Base-by-base conservation (phyloP, 1,140 invertebrate species). In the Microplitis mediator region DNA sequence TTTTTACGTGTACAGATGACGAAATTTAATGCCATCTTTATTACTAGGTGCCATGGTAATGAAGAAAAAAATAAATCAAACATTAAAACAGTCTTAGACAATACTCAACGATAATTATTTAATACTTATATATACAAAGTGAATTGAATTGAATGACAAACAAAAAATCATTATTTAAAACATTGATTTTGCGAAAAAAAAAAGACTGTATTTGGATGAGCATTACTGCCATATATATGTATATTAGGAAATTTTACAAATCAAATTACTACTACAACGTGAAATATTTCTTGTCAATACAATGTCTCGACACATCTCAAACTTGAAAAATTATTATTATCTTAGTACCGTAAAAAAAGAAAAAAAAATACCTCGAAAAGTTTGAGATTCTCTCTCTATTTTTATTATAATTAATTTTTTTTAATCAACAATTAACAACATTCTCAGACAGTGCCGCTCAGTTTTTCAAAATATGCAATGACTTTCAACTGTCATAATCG, bases 31-130 rank as follows among this genome's bases (percentile, higher is more conserved):
- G 61, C 74, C 63, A 69, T 76, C 77, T 69, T 77, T 77, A 77
- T 75, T 74, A 73, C 72, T 77, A 74, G 71, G 80, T 82, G 80
- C 80, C 80, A 81, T 82, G 77, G 74, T 76, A 78, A 80, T 75
- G 76, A 81, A 75, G 77, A 78, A 79, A 73, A 75, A 81, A 75
- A 23, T 23, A 73, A 81, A 79, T 76, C 74, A 78, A 82, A 78
- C 63, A 54, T 72, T 73, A 75, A 72, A 70, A 76, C 73, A 72
- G 61, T 79, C 80, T 63, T 78, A 76, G 71, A 78, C 74, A 79
- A 78, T 66, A 32, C 23, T 50, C 45, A 66, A 61, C 11, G 23
- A 31, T 23, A 14, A 23, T 34, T 23, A 32, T 23, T 61, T 23
- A 61, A 31, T 35, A 62, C 3, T 62, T 62, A 62, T 4, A 35